Conservation (phyloP, 2,113 vertebrate species). For the Actinemys pallida region DNA sequence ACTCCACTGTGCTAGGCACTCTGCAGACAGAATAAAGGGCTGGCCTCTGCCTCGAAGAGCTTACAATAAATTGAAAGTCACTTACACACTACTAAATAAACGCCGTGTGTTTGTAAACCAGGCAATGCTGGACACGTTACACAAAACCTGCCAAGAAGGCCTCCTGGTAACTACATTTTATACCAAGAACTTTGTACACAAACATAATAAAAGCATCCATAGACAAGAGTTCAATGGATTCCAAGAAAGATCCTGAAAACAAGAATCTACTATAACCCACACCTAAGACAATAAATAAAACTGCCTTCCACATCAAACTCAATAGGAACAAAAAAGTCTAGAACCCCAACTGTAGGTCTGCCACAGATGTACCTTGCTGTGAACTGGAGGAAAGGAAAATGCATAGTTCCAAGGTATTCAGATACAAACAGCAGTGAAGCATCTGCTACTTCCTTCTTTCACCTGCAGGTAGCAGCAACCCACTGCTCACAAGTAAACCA, state of each 20-base stretch:
- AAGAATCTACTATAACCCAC: constrained; percentile 33
- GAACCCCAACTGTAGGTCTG: not conserved
- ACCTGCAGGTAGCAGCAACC: constrained; percentile 7
- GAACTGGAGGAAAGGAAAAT: not conserved
- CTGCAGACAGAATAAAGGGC: not conserved
- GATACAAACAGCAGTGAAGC: not conserved
- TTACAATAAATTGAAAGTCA: not conserved
- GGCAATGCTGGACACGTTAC: constrained; percentile 19
- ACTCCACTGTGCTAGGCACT: fast-evolving
- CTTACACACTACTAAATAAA: not conserved
- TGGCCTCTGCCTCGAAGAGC: not conserved
- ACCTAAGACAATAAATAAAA: not conserved
- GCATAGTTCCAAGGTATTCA: not conserved
- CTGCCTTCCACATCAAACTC: not conserved
- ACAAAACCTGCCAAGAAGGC: not conserved
- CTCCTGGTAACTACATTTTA: constrained; percentile 38
- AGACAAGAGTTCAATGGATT: constrained; percentile 23
- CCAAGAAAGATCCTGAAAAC: constrained; percentile 27
- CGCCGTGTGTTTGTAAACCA: not conserved
- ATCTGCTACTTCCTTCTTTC: not conserved
- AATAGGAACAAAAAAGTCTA: not conserved
- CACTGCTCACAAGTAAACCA: not conserved
- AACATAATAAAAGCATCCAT: constrained; percentile 31
- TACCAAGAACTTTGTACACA: constrained; percentile 23
- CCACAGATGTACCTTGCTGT: not conserved